Evolutionary conservation across 1,140 invertebrate species (phyloP), one percentile per base, ranked within the genome.

Genomic region (Neoseiulus cucumeris): DNA sequence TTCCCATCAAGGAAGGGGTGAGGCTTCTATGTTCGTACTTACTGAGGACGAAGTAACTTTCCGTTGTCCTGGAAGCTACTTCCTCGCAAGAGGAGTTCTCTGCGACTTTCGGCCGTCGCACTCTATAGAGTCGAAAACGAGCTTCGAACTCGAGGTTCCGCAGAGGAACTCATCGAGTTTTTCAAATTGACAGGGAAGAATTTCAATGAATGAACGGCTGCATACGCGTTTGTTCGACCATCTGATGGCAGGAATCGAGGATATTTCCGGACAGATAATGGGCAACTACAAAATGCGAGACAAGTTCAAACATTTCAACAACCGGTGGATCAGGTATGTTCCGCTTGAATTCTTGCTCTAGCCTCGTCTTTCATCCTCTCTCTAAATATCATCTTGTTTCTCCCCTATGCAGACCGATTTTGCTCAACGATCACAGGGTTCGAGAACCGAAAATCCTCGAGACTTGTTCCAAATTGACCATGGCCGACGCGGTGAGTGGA

Each of bases 1-100:
- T 98, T 1, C 93, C 87, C 2, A 94, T 96, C 89, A 94, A 94
- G 75, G 91, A 97, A 76, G 83, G 91, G 71, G 91, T 97, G 70
- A 59, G 51, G 33, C n/a, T n/a, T n/a, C n/a, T n/a, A n/a, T n/a
- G n/a, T n/a, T n/a, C n/a, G n/a, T n/a, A n/a, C n/a, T n/a, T n/a
- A n/a, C n/a, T n/a, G n/a, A n/a, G n/a, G n/a, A n/a, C n/a, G n/a
- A n/a, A n/a, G n/a, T n/a, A n/a, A n/a, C n/a, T n/a, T n/a, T n/a
- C n/a, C n/a, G n/a, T n/a, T n/a, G n/a, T n/a, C n/a, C n/a, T n/a
- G n/a, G n/a, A n/a, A n/a, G n/a, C n/a, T n/a, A n/a, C n/a, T n/a
- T n/a, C n/a, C n/a, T n/a, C n/a, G n/a, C n/a, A n/a, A n/a, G n/a
- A n/a, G n/a, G n/a, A n/a, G n/a, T n/a, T n/a, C n/a, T n/a, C n/a